Evolutionary conservation across 2,113 vertebrate species (phyloP), one percentile per base, ranked within the genome.

Genomic region (Ophiodon elongatus): DNA sequence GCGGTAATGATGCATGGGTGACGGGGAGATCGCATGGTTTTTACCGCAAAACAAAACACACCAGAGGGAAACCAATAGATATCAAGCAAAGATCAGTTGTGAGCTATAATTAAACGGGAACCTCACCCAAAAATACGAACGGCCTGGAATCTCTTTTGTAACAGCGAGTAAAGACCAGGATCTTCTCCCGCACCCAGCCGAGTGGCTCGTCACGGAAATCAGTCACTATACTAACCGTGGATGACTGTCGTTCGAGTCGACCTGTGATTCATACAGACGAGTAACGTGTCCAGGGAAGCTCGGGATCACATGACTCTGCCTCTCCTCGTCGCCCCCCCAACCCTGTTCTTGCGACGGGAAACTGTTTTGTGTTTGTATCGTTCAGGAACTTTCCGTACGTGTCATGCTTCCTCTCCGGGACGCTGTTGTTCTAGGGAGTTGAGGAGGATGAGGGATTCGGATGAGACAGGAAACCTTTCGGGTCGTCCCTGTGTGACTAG

Each of bases 381-480:
- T 37, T 56, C 73, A 52, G 85, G 88, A 92, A 91, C 88, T 91
- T 91, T 94, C 91, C 87, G 35, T 90, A 50, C 57, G 75, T 89
- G 92, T 91, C 91, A 91, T 3, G 67, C 84, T 94, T 94, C 91
- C 93, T 91, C 71, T 83, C 83, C 59, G 74, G 21, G 25, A 0
- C 8, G 0, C 60, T 92, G 88, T 90, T 92, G 67, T 89, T 91
- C 52, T 76, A 54, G 84, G 77, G 86, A 89, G 77, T 76, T 17
- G 29, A 70, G 68, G 82, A 88, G 84, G 78, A 85, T 73, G 52
- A 76, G 76, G 10, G 76, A 83, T 67, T 82, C 13, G 6, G 75
- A 84, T 69, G 60, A 73, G 86, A 39, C 85, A 89, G 89, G 88
- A 91, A 89, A 76, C 70, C 47, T 67, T 82, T 60, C 4, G 60